These are phyloP conservation scores for Trematomus bernacchii DNA, from an alignment of 2,797 vertebrate genomes.

Conservation along the genomic window DNA sequence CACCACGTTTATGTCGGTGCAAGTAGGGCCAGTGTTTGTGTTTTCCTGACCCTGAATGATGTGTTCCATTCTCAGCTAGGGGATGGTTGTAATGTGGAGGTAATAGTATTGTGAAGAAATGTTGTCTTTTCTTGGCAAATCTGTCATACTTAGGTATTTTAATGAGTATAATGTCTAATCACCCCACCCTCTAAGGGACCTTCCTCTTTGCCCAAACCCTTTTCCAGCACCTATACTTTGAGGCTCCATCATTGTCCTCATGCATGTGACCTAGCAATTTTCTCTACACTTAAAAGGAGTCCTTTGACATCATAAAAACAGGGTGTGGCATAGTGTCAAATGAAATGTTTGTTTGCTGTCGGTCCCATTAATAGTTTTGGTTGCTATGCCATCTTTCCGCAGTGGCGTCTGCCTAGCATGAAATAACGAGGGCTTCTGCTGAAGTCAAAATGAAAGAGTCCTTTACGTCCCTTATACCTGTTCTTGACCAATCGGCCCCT, in stretches of 20 bases:
- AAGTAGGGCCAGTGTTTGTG: neutral
- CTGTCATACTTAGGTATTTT: neutral
- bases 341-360: slow-evolving; percentile 8
- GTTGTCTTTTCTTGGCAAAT: neutral
- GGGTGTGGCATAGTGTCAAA: neutral
- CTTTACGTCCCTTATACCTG: neutral
- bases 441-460: neutral
- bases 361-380: too few species aligned
- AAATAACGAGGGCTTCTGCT: neutral
- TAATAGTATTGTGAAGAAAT: neutral
- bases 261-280: slow-evolving; percentile 1
- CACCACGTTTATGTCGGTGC: neutral
- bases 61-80: neutral
- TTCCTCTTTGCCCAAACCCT: neutral
- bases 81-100: neutral
- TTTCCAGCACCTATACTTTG: slow-evolving; percentile 12
- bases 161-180: slow-evolving; percentile 1
- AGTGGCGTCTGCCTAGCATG: neutral
- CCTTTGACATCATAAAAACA: neutral
- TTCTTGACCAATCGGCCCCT: neutral
- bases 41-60: neutral
- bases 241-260: neutral
- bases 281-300: neutral
- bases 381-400: too few species aligned
- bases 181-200: neutral